Percentiles rank a stretch among this genome's conserved stretches.
Conservation (phyloP, 2,888 invertebrate genomes). For the Mamestra brassicae region DNA sequence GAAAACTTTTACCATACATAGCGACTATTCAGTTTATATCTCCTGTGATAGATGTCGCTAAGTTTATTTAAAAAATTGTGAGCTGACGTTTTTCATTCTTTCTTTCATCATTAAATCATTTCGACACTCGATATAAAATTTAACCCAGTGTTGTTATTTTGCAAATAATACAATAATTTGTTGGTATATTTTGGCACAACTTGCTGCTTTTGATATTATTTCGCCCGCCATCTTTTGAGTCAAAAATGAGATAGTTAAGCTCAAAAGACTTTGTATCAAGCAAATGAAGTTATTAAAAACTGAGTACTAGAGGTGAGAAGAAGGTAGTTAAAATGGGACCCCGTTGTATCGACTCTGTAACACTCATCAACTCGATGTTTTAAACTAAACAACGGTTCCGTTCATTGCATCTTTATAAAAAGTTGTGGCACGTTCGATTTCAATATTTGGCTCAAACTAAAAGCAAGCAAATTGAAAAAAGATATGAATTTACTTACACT, state of each 20-base stretch:
- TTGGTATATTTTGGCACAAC: background rate
- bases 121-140: background rate
- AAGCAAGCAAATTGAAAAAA: too few species aligned
- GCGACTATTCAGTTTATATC: background rate
- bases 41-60: slow-evolving; percentile 39
- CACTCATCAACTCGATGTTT: too few species aligned
- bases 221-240: slow-evolving; percentile 8
- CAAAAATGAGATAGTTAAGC: fast-evolving
- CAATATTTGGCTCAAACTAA: too few species aligned
- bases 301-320: background rate
- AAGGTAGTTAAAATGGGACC: too few species aligned
- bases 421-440: too few species aligned
- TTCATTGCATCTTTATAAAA: too few species aligned
- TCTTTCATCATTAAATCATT: background rate
- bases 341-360: too few species aligned
- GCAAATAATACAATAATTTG: background rate
- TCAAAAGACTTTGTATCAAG: slow-evolving; percentile 16
- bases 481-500: too few species aligned
- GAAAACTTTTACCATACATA: slow-evolving; percentile 7
- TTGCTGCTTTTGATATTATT: background rate
- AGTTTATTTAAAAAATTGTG: too few species aligned
- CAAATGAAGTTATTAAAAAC: background rate
- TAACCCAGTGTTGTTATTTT: background rate
- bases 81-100: too few species aligned
- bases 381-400: too few species aligned